Conservation (phyloP, 2,113 vertebrate genomes). For the Limanda limanda region DNA sequence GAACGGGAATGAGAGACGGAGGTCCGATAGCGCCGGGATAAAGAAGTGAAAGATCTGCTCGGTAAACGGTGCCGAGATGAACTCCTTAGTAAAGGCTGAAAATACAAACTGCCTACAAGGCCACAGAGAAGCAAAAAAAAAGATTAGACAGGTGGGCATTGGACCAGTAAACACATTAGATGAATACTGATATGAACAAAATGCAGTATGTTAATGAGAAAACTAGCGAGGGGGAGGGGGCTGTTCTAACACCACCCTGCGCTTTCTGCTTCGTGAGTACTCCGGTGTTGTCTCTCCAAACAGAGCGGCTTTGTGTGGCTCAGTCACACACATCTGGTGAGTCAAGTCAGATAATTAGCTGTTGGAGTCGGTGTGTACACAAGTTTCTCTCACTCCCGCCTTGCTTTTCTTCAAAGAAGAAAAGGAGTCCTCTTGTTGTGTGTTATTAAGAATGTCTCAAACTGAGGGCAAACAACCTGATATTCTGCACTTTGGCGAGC, state of each 20-base stretch:
- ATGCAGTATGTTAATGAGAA: constrained; percentile 1
- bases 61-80: constrained; percentile 92
- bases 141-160: not conserved
- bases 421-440: constrained; percentile 67
- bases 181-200: not conserved
- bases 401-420: constrained; percentile 77
- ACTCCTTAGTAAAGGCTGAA: constrained; percentile 93
- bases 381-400: constrained; percentile 74
- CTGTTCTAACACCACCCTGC: constrained; percentile 20
- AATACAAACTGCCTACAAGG: constrained; percentile 91
- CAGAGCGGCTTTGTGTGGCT: constrained; percentile 67
- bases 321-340: constrained; percentile 76
- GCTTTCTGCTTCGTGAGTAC: constrained; percentile 24
- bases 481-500: constrained; percentile 62
- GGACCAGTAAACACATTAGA: not conserved
- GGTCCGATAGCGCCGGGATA: constrained; percentile 92
- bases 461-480: constrained; percentile 73
- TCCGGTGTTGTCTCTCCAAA: constrained; percentile 72
- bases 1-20: constrained; percentile 88
- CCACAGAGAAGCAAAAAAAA: constrained; percentile 14
- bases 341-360: constrained; percentile 71
- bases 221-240: not conserved
- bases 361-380: constrained; percentile 71
- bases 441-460: constrained; percentile 73
- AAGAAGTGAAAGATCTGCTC: constrained; percentile 96